Conservation (phyloP, 1,140 invertebrate genomes). For the Archegozetes longisetosus region DNA sequence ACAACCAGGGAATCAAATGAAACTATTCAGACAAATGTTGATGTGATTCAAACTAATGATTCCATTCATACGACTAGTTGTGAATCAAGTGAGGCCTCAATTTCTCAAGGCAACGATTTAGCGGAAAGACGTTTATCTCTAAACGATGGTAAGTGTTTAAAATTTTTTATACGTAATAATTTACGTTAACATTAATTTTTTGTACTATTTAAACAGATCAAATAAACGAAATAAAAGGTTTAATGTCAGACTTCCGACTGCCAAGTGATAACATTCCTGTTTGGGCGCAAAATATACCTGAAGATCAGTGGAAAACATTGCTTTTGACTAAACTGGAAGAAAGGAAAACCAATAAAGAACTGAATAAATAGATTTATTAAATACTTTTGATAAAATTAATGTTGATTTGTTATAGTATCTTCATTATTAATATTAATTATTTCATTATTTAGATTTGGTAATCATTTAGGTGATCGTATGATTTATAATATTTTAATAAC, state of each 20-base stretch:
- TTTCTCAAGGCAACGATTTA: not conserved
- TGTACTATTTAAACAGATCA: not conserved
- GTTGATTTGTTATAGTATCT: too few relatives aligned
- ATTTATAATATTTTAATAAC: too few relatives aligned
- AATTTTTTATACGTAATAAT: not conserved
- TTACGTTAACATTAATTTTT: not conserved
- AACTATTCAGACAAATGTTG: not conserved
- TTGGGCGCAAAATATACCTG: constrained; percentile 7
- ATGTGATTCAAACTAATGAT: not conserved
- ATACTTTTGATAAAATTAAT: too few relatives aligned
- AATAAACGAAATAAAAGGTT: not conserved
- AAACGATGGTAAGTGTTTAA: not conserved
- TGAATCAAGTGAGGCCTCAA: not conserved
- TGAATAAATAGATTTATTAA: too few relatives aligned
- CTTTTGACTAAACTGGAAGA: not conserved
- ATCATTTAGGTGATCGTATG: too few relatives aligned
- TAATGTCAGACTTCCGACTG: constrained; percentile 8
- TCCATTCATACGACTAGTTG: not conserved
- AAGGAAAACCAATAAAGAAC: too few relatives aligned
- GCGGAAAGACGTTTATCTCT: not conserved
- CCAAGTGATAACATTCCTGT: constrained; percentile 1
- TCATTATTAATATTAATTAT: too few relatives aligned
- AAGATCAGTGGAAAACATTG: constrained; percentile 7
- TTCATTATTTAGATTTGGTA: too few relatives aligned
- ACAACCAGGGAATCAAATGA: not conserved